These are phyloP conservation scores for Ictidomys tridecemlineatus DNA, from an alignment of 2,113 vertebrate genomes.

Conservation along the genomic window DNA sequence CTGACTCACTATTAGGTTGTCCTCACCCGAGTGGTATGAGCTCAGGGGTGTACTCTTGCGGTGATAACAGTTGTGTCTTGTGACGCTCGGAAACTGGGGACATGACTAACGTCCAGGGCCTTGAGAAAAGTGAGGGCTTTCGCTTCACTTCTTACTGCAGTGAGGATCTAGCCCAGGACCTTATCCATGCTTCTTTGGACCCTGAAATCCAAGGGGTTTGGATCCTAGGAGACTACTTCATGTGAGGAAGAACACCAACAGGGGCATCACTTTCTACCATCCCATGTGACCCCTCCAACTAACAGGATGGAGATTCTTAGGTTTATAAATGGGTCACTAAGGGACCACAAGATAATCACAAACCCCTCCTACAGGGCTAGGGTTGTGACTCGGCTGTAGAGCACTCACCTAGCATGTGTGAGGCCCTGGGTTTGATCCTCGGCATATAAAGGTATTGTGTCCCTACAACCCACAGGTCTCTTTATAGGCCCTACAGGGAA, in stretches of 20 bases:
- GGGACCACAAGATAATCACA: background rate
- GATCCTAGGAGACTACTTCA: background rate
- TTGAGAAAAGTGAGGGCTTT: background rate
- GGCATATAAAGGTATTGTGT: too few relatives aligned
- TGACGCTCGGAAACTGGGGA: background rate
- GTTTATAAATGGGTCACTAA: background rate
- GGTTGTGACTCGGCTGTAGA: too few relatives aligned
- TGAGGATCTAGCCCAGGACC: too few relatives aligned
- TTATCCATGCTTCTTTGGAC: too few relatives aligned
- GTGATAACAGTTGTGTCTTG: background rate
- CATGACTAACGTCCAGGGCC: background rate
- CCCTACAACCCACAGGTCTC: background rate
- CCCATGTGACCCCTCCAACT: background rate
- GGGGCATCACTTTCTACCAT: background rate
- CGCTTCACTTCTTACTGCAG: too few relatives aligned
- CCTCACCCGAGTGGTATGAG: background rate
- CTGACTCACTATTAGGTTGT: background rate
- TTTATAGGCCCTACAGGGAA: background rate
- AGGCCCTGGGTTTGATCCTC: too few relatives aligned
- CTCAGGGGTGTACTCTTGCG: rapidly evolving
- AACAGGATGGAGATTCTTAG: background rate
- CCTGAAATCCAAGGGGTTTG: background rate
- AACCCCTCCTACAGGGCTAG: background rate
- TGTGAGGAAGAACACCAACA: background rate
- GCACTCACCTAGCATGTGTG: too few relatives aligned